Evolutionary conservation across 1,140 invertebrate species (phyloP).

Genomic region (Micrasema minimum): DNA sequence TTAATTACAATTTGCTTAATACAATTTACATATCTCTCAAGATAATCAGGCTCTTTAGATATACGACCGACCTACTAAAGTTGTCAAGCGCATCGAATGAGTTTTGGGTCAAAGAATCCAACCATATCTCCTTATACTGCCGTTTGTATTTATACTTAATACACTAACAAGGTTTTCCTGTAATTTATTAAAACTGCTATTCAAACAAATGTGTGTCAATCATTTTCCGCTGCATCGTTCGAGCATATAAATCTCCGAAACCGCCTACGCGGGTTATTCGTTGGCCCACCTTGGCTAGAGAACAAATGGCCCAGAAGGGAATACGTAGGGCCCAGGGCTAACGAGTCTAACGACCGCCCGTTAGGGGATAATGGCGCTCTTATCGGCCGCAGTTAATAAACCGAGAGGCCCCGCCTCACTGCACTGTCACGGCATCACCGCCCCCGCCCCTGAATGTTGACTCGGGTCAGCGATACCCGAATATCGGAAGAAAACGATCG

Average conservation of each 20-base stretch:
- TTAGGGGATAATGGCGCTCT: constrained; percentile 52
- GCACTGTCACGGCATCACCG: constrained; percentile 1
- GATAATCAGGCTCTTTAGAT: no score
- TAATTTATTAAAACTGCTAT: no score
- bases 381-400: constrained; percentile 54
- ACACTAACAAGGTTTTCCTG: no score
- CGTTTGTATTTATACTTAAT: no score
- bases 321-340: not conserved
- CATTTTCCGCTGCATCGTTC: constrained; percentile 12
- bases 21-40: no score
- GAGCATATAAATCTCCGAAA: constrained; percentile 11
- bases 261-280: constrained; percentile 14
- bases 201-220: constrained; percentile 25
- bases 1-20: no score
- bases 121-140: no score
- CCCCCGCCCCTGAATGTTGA: not conserved
- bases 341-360: constrained; percentile 49
- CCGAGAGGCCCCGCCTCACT: constrained; percentile 24
- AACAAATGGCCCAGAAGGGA: constrained; percentile 52
- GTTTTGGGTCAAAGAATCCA: no score
- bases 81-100: no score
- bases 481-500: no score
- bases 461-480: no score
- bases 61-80: no score
- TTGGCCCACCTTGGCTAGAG: constrained; percentile 15